Percentiles rank a stretch among this genome's conserved stretches.
Conservation (phyloP, 2,797 vertebrate species). For the Amblyraja radiata region DNA sequence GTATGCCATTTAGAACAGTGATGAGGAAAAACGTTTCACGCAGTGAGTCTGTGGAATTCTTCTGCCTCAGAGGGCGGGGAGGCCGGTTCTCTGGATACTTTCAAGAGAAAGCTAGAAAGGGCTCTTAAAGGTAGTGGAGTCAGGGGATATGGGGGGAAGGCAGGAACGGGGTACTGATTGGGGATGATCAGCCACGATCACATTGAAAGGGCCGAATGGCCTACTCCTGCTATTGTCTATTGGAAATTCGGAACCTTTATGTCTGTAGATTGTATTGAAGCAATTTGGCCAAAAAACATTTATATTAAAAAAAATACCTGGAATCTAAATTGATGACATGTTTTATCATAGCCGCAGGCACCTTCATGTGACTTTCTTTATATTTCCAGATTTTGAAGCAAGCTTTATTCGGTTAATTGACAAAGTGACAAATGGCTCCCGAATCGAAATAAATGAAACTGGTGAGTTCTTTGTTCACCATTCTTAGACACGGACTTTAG, state of each 20-base stretch:
- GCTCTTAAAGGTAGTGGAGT: no score
- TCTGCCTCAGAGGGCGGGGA: no score
- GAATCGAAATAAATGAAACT: conserved; percentile 95
- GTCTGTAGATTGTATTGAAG: background rate
- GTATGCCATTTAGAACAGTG: no score
- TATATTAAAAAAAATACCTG: background rate
- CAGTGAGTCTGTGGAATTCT: no score
- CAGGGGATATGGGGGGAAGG: no score
- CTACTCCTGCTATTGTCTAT: no score
- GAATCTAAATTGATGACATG: background rate
- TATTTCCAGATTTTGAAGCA: conserved; percentile 82
- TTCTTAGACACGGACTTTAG: background rate
- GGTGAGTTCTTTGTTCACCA: conserved; percentile 57
- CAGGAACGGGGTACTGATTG: no score
- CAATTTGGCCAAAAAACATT: background rate
- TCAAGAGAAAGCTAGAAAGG: no score
- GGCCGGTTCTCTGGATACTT: no score
- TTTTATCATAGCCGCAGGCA: background rate
- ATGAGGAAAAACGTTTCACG: no score
- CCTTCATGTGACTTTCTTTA: conserved; percentile 28
- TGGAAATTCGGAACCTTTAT: background rate
- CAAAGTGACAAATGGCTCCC: conserved; percentile 91
- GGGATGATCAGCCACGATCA: no score
- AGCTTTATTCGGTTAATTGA: conserved; percentile 90
- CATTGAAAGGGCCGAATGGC: no score